Base-by-base conservation (phyloP, 1,140 invertebrate species). In the Polypedilum pembai region DNA sequence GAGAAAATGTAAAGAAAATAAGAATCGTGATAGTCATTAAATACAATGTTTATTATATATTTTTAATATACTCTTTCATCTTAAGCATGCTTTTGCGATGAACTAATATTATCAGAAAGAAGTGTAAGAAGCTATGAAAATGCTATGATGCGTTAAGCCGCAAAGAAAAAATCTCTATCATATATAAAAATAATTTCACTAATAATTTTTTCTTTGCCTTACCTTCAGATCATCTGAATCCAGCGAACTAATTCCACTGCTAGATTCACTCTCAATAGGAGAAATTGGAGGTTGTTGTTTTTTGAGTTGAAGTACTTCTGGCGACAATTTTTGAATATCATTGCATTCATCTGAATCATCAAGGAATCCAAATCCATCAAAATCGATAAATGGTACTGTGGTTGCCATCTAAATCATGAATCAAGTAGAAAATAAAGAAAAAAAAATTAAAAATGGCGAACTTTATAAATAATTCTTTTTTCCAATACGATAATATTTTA, bases 151-250 rank as follows among this genome's bases (percentile, higher is more conserved):
- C n/a, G 3, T 56, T 56, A 17, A 56, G 7, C n/a, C 45, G 45
- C 45, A 56, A 17, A 56, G n/a, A 56, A 56, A 56, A 56, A 8
- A 12, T 15, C 45, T 17, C 10, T 15, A 56, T 56, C 45, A 56
- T 8, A 15, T 3, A 56, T 8, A 56, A 1, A 56, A 3, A 15
- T 3, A 8, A 17, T 56, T 56, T 56, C 2, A 56, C 5, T 33
- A 3, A 33, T 33, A 56, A 8, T 17, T 17, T 56, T 56, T 15
- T 56, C 45, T 15, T 17, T 56, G 45, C 10, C 10, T 69, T 69
- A 69, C 65, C 65, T 69, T 69, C 18, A 69, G 17, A 69, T 69
- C 65, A 69, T 69, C 65, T 3, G 65, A 69, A 20, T 69, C 65
- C 0, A 69, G 5, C 3, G 65, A 69, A 18, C 65, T 69, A 7